Base-by-base conservation (phyloP, 2,888 invertebrate genomes). In the Blastobasis lacticolella region DNA sequence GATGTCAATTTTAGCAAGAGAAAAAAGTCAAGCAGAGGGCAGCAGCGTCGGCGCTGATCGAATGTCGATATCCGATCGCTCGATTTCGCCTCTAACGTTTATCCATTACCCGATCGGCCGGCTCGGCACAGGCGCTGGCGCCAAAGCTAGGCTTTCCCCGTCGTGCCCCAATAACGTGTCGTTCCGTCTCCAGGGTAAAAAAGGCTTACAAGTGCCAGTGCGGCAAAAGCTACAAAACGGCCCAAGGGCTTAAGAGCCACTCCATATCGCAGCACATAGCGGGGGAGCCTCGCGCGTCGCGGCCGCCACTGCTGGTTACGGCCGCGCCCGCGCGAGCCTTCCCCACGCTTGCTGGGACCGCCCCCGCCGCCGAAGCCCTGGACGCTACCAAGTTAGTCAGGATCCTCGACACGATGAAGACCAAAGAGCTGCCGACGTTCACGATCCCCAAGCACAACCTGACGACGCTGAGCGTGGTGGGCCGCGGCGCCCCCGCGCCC, bases 181-280 rank as follows among this genome's bases (percentile, higher is more conserved):
- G 23, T 23, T 23, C 23, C 23, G 23, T 23, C 81, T 89, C 44
- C 87, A 94, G 94, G 87, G 90, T 94, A 74, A 92, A 92, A 78
- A 95, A 95, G 87, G 92, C 92, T 45, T 95, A 92, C 88, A 93
- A 93, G 77, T 95, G 95, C 79, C 92, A 92, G 74, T 95, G 95
- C 88, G 94, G 94, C 67, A 95, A 95, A 89, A 94, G 92, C 76
- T 95, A 95, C 88, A 94, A 94, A 85, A 94, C 94, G 58, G 90
- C 92, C 49, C 93, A 93, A 78, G 94, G 94, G 54, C 89, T 95
- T 68, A 94, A 93, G 73, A 92, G 90, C 67, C 95, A 95, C 76
- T 90, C 92, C 2, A 70, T 76, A 55, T 57, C 75, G 0, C 79
- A 81, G 49, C 84, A 83, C 63, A 70, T 76, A 37, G 71, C 63